A percentile compares a stretch with the other conserved stretches of the same genome.
These are phyloP conservation scores for Heterochromis multidens DNA, from an alignment of 2,113 vertebrate genomes.

Conservation along the genomic window DNA sequence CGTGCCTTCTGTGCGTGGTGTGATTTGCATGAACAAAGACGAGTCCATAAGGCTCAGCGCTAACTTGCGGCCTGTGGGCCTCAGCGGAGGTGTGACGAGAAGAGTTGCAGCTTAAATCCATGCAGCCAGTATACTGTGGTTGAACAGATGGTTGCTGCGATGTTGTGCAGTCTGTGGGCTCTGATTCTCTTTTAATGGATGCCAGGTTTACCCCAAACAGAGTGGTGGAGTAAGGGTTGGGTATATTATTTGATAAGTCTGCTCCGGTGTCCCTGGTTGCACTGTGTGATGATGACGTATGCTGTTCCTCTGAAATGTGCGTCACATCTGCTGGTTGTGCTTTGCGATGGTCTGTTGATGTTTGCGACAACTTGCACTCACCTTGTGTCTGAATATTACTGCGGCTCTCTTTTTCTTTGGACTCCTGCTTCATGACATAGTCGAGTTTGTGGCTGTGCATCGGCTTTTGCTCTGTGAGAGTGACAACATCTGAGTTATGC, in stretches of 20 bases:
- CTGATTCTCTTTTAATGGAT: constrained; percentile 48
- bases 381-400: neutral
- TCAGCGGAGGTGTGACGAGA: constrained; percentile 4
- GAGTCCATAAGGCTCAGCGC: neutral
- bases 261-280: neutral
- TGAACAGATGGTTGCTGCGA: neutral
- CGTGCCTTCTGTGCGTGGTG: constrained; percentile 10
- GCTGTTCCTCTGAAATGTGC: neutral
- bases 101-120: constrained; percentile 53
- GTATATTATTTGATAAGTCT: neutral
- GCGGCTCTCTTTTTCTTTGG: neutral
- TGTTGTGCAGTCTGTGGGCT: constrained; percentile 2
- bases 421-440: neutral
- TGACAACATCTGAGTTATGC: neutral
- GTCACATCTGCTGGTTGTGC: neutral
- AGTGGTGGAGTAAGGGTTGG: neutral
- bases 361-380: neutral
- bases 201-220: neutral
- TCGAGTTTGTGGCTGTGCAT: neutral
- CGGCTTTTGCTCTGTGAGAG: neutral
- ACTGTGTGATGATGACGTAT: neutral
- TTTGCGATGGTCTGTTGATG: neutral
- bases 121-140: neutral
- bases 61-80: neutral
- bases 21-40: constrained; percentile 33